Evolutionary conservation across 1,140 invertebrate genomes (phyloP).

Genomic region (Periplaneta americana): DNA sequence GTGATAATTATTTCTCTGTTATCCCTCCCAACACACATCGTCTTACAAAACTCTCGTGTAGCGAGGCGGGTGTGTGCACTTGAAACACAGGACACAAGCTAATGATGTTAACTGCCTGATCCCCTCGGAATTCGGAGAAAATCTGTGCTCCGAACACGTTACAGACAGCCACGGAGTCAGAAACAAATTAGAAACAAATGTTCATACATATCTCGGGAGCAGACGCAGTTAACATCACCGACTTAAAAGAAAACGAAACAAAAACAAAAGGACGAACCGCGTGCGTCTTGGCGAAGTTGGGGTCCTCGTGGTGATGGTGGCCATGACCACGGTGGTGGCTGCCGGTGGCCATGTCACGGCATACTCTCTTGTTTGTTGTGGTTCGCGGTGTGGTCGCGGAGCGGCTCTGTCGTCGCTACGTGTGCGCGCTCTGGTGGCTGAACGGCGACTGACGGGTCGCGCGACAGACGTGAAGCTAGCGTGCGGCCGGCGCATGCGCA

Average conservation of each 20-base stretch:
- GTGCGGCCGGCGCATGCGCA: not conserved
- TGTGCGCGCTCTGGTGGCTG: not conserved
- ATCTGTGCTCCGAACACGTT: too few species aligned
- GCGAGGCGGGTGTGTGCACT: too few species aligned
- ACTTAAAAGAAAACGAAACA: too few species aligned
- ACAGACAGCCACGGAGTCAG: too few species aligned
- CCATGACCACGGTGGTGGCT: not conserved
- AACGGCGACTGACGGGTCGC: not conserved
- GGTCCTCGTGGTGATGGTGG: not conserved
- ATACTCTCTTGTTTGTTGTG: not conserved
- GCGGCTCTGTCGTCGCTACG: not conserved
- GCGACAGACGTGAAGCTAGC: not conserved
- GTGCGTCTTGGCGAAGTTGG: not conserved
- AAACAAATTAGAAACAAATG: not conserved
- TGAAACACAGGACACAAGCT: too few species aligned
- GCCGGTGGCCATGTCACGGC: not conserved
- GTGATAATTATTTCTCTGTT: too few species aligned
- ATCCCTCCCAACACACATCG: too few species aligned
- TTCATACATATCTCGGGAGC: not conserved
- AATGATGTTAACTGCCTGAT: too few species aligned
- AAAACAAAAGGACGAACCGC: not conserved
- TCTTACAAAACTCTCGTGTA: too few species aligned
- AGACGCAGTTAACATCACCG: not conserved
- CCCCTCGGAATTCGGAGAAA: too few species aligned
- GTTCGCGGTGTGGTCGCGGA: not conserved